Evolutionary conservation across 2,888 invertebrate genomes (phyloP).

Genomic region (Leptinotarsa peninsularis): DNA sequence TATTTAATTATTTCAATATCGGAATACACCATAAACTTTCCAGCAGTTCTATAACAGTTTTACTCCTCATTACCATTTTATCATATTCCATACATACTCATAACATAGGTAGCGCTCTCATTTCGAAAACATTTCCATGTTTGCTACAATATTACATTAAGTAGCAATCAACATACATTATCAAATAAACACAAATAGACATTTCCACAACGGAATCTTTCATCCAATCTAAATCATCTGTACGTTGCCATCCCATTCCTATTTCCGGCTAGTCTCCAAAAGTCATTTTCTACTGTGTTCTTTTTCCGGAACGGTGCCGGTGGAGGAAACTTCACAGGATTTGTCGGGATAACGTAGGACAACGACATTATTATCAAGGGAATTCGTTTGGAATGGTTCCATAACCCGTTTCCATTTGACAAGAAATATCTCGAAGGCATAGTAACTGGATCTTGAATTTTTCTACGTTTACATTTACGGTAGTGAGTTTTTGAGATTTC

Average conservation of each 20-base stretch:
- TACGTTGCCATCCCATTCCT: slow-evolving; percentile 11
- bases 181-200: neutral
- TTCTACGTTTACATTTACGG: neutral
- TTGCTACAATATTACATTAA: too few species aligned
- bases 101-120: too few species aligned
- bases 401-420: slow-evolving; percentile 3
- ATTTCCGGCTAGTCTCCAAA: slow-evolving; percentile 27
- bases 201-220: neutral
- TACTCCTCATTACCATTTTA: too few species aligned
- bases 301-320: slow-evolving; percentile 21
- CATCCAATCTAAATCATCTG: slow-evolving; percentile 24
- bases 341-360: slow-evolving; percentile 10
- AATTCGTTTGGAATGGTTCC: slow-evolving; percentile 12
- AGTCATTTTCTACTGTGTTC: slow-evolving; percentile 24
- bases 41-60: too few species aligned
- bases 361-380: slow-evolving; percentile 19
- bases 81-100: too few species aligned
- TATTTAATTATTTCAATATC: too few species aligned
- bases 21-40: too few species aligned
- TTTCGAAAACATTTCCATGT: too few species aligned
- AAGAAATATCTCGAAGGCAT: neutral
- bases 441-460: neutral
- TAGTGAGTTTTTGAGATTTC: neutral
- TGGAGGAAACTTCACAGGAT: slow-evolving; percentile 21
- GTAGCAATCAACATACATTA: neutral